phyloP scores from a whole-genome alignment of 2,888 invertebrate genomes.

The Brachylomia viminalis region DNA sequence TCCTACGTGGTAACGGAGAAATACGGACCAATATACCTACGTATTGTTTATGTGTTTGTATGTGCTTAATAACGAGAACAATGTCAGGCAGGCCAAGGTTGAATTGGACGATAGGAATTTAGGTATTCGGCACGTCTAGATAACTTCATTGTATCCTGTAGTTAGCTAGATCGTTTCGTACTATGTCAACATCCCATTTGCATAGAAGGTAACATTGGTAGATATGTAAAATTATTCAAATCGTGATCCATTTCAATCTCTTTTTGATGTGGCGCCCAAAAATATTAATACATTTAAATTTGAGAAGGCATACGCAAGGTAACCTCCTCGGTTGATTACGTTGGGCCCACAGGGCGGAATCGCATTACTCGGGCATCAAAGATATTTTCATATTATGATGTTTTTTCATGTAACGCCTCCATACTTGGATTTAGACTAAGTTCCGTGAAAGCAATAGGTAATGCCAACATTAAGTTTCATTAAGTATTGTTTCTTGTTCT shows the following conservation, averaged over 20 bases:
- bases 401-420: constrained; percentile 49
- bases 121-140: constrained; percentile 21
- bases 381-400: constrained; percentile 40
- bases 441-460: constrained; percentile 23
- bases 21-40: constrained; percentile 10
- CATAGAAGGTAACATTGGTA: constrained; percentile 36
- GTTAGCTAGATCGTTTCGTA: constrained; percentile 22
- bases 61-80: constrained; percentile 39
- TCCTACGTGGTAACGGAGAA: constrained; percentile 10
- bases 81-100: constrained; percentile 46
- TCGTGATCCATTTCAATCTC: constrained; percentile 57
- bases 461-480: constrained; percentile 25
- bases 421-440: constrained; percentile 17
- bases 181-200: constrained; percentile 48
- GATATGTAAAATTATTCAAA: constrained; percentile 66
- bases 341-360: constrained; percentile 50
- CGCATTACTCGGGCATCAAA: constrained; percentile 56
- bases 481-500: constrained; percentile 18
- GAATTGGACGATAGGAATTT: constrained; percentile 37
- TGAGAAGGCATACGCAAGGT: constrained; percentile 55
- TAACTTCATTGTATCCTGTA: constrained; percentile 29
- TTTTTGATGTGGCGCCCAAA: constrained; percentile 64
- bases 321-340: constrained; percentile 58
- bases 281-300: constrained; percentile 69
- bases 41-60: constrained; percentile 15